Conservation (phyloP, 2,113 vertebrate genomes). For the Eleginops maclovinus region DNA sequence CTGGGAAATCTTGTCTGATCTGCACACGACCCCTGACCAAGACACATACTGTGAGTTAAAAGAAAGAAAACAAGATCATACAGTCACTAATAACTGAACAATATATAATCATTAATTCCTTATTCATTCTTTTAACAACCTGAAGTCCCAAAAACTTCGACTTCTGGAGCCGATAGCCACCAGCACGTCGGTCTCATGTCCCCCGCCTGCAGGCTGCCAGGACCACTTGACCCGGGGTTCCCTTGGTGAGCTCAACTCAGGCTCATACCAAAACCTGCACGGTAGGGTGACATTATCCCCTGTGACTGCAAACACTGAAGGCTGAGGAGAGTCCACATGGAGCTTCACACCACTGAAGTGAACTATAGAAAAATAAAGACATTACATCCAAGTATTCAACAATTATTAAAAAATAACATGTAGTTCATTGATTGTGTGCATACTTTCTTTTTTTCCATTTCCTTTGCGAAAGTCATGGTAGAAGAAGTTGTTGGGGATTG, state of each 20-base stretch:
- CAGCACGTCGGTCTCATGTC: slow-evolving; percentile 85
- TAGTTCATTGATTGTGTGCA: neutral
- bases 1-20: slow-evolving; percentile 64
- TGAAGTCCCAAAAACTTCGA: slow-evolving; percentile 85
- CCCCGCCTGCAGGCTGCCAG: slow-evolving; percentile 82
- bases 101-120: neutral
- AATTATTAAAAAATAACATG: too few relatives aligned
- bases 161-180: slow-evolving; percentile 82
- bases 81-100: neutral
- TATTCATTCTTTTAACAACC: slow-evolving; percentile 22
- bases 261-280: slow-evolving; percentile 85
- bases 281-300: slow-evolving; percentile 86
- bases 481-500: slow-evolving; percentile 86
- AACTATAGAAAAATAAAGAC: slow-evolving; percentile 47
- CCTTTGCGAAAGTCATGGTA: slow-evolving; percentile 80
- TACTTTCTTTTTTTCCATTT: slow-evolving; percentile 78
- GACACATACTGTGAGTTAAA: neutral
- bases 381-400: too few relatives aligned
- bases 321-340: slow-evolving; percentile 82
- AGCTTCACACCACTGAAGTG: slow-evolving; percentile 83
- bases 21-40: slow-evolving; percentile 74
- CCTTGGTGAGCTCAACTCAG: slow-evolving; percentile 60
- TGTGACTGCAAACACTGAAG: slow-evolving; percentile 78
- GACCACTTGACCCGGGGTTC: slow-evolving; percentile 90
- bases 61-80: neutral